A percentile compares a stretch with the other conserved stretches of the same genome.
phyloP scores from a whole-genome alignment of 2,113 vertebrate species.

The Illadopsis cleaveri region DNA sequence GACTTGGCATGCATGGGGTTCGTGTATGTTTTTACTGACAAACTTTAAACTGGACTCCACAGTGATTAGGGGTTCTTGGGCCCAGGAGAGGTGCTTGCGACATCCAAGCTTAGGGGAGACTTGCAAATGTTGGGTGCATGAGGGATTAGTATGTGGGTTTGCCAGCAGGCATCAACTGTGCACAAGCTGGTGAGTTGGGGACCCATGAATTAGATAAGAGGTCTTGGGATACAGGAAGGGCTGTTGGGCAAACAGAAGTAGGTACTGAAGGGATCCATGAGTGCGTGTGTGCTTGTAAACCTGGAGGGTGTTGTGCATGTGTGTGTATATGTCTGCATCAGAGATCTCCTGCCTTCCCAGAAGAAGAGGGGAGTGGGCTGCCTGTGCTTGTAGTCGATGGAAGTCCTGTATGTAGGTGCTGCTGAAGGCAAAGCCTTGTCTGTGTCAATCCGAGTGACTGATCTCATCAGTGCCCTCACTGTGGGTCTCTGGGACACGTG shows the following conservation, averaged over 20 bases:
- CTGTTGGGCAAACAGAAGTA: background rate
- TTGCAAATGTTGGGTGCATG: background rate
- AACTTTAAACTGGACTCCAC: background rate
- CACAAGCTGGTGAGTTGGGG: background rate
- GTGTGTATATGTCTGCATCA: background rate
- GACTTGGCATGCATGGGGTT: rapidly evolving
- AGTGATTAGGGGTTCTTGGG: background rate
- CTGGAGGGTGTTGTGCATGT: background rate
- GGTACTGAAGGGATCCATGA: background rate
- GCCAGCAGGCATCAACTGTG: rapidly evolving
- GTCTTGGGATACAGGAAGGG: rapidly evolving
- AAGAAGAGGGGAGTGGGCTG: background rate
- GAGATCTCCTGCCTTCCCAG: background rate
- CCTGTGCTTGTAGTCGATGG: background rate
- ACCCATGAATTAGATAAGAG: background rate
- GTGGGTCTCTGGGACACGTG: rapidly evolving
- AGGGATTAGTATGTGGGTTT: background rate
- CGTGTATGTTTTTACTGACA: background rate
- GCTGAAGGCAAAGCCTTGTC: background rate
- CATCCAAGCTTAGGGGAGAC: rapidly evolving
- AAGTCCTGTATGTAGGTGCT: background rate
- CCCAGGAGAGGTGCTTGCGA: rapidly evolving
- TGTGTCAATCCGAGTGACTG: rapidly evolving
- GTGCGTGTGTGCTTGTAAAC: rapidly evolving
- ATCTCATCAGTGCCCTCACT: rapidly evolving